Conservation (phyloP, 2,888 invertebrate species). For the Aspidiotus rigidus region DNA sequence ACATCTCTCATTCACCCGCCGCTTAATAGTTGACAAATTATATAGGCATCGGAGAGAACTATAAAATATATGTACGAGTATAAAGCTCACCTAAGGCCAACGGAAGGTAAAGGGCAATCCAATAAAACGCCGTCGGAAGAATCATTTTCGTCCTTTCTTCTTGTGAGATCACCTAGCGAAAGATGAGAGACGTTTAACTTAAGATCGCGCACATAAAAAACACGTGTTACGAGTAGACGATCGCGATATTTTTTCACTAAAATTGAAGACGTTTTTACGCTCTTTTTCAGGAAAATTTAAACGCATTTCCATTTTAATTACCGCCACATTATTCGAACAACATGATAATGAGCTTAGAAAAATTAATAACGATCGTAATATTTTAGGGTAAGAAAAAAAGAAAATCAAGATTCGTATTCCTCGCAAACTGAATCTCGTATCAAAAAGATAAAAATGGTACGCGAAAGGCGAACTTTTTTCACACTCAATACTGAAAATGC, state of each 20-base stretch:
- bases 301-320: neutral
- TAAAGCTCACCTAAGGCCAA: conserved; percentile 12
- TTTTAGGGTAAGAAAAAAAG: too few species aligned
- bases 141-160: neutral
- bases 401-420: too few species aligned
- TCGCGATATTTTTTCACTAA: conserved; percentile 1
- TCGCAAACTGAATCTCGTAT: too few species aligned
- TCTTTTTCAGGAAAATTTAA: neutral
- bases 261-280: neutral
- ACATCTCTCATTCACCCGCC: too few species aligned
- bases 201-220: neutral
- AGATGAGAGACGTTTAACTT: neutral
- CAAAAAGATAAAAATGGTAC: too few species aligned
- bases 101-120: conserved; percentile 15
- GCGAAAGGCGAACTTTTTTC: too few species aligned
- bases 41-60: neutral
- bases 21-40: too few species aligned
- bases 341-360: too few species aligned
- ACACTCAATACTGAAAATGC: too few species aligned
- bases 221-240: neutral
- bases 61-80: neutral
- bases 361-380: too few species aligned
- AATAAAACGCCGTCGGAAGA: conserved; percentile 12
- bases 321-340: too few species aligned
- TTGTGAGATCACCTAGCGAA: neutral